A percentile compares a stretch with the other conserved stretches of the same genome.
Conservation (phyloP, 2,888 invertebrate species). For the Noctuana brunneofusca region DNA sequence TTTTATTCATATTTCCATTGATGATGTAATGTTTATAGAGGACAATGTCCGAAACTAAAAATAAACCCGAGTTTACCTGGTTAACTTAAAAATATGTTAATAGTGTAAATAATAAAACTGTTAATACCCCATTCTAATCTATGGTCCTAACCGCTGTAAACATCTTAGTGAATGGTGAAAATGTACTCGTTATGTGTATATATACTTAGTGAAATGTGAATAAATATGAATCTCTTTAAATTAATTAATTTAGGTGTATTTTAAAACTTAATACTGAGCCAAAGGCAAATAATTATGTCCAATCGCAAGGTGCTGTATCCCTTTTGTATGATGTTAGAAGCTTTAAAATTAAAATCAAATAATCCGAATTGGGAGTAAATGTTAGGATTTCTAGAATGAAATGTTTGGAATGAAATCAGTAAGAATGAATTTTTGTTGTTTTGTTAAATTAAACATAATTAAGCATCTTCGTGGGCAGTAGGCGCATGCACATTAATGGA, state of each 20-base stretch:
- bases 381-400: constrained; percentile 37
- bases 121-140: constrained; percentile 54
- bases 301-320: constrained; percentile 72
- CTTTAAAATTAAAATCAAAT: constrained; percentile 59
- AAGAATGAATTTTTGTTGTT: neutral
- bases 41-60: neutral
- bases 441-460: neutral
- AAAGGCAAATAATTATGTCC: constrained; percentile 70
- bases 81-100: constrained; percentile 44
- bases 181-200: constrained; percentile 51
- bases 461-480: constrained; percentile 31
- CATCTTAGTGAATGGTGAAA: constrained; percentile 42
- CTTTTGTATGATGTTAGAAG: constrained; percentile 64
- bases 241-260: constrained; percentile 41
- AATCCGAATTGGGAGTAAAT: constrained; percentile 60
- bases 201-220: constrained; percentile 48
- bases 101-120: constrained; percentile 45
- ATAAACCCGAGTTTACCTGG: constrained; percentile 7
- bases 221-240: constrained; percentile 61
- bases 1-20: neutral
- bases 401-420: neutral
- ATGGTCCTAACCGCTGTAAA: constrained; percentile 42
- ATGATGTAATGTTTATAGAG: neutral
- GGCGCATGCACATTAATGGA: constrained; percentile 17
- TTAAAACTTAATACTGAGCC: constrained; percentile 63